Base-by-base conservation (phyloP, 2,888 invertebrate genomes). In the Yponomeuta evonymella region DNA sequence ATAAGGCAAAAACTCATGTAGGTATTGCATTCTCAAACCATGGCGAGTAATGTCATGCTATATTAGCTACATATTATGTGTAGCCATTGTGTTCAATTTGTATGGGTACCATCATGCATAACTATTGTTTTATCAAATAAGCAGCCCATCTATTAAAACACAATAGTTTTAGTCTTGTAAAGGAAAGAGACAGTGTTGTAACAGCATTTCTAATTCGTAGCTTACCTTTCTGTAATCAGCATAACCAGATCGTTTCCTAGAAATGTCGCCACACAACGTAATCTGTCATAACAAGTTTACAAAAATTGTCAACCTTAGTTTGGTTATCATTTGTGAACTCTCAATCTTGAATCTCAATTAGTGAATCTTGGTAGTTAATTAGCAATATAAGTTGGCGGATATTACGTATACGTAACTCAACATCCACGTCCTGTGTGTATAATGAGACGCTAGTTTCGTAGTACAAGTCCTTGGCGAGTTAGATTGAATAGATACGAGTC, bases 401-500 rank as follows among this genome's bases (percentile, higher is more conserved):
- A 58, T 58, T 58, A 58, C 51, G 51, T 58, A 6, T 8, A 58
- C 51, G 3, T 58, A 58, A 58, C 51, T 58, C 51, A 58, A 15
- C 12, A 58, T 15, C 15, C 51, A 58, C 51, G 51, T 58, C 51
- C 51, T 58, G 51, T 58, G 51, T 58, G 51, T 58, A 1, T 58
- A 58, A 58, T 58, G 51, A 58, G 51, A 58, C 65, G 65, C 65
- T 30, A 33, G 65, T 65, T 65, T 65, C 65, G 23, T 65, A 23
- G 65, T 65, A 30, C 65, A 30, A 29, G 67, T 67, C 67, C 67
- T 67, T 67, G 67, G 15, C n/a, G 67, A 23, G 43, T 23, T 10
- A 43, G 12, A 12, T 33, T 65, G 65, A 65, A 33, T 29, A 43
- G 67, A 48, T 48, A 67, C n/a, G 33, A 36, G 15, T 58, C 3